Evolutionary conservation across 1,140 invertebrate species (phyloP).

Genomic region (Amphibalanus amphitrite): DNA sequence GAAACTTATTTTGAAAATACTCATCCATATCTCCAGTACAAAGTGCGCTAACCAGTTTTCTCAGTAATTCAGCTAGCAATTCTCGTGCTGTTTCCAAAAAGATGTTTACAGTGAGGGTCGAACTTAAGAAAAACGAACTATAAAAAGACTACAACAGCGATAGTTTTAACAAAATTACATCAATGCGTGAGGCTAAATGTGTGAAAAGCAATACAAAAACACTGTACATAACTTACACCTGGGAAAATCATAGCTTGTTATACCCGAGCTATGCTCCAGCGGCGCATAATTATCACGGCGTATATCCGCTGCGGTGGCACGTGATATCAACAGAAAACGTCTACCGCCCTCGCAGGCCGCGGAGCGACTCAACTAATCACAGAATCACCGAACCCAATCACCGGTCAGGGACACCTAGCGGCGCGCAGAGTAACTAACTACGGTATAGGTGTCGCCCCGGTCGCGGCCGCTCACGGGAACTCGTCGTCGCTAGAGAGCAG

Average conservation of each 20-base stretch:
- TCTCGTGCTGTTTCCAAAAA: too few relatives aligned
- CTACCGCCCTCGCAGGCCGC: too few relatives aligned
- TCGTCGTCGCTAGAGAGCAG: conserved; percentile 91
- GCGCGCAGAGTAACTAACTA: background rate
- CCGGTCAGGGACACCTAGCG: background rate
- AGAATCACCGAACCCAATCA: background rate
- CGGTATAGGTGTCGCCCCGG: background rate
- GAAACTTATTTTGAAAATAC: too few relatives aligned
- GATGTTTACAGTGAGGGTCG: too few relatives aligned
- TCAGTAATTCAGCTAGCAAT: too few relatives aligned
- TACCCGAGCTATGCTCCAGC: background rate
- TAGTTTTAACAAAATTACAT: background rate
- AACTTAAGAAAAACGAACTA: too few relatives aligned
- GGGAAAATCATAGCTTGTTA: background rate
- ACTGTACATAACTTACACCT: background rate
- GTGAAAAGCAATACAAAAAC: background rate
- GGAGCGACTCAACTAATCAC: background rate
- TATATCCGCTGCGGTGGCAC: background rate
- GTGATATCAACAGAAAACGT: background rate
- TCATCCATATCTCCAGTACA: too few relatives aligned
- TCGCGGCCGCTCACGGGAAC: conserved; percentile 48
- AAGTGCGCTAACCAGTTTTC: too few relatives aligned
- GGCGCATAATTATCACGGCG: background rate
- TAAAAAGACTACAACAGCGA: too few relatives aligned
- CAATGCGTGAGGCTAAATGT: background rate